Percentiles rank a stretch among this genome's conserved stretches.
These are phyloP conservation scores for Trichonephila inaurata DNA, from an alignment of 1,140 invertebrate species.

Conservation along the genomic window DNA sequence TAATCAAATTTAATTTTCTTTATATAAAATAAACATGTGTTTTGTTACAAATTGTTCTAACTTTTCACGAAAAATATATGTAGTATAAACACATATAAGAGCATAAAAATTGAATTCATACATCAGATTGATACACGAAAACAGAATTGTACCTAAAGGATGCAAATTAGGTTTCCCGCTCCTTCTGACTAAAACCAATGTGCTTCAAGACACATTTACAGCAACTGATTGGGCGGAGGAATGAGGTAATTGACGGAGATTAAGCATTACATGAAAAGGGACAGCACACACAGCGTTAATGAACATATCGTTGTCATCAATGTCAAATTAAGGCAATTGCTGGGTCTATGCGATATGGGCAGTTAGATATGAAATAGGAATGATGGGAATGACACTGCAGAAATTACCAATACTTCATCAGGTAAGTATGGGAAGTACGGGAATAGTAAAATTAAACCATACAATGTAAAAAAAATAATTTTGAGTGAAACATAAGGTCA, in stretches of 20 bases:
- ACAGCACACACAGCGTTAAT: neutral
- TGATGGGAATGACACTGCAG: neutral
- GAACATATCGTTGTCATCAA: slow-evolving; percentile 10
- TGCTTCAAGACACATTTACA: neutral
- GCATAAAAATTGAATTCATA: no score
- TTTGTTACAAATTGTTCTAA: no score
- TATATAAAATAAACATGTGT: no score
- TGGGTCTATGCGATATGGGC: neutral
- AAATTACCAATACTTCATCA: neutral
- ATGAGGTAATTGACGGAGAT: slow-evolving; percentile 10
- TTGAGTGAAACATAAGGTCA: no score
- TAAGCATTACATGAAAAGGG: slow-evolving; percentile 9
- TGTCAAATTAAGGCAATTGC: slow-evolving; percentile 3
- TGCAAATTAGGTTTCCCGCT: no score
- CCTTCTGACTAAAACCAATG: neutral
- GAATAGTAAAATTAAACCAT: neutral
- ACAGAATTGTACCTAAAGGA: no score
- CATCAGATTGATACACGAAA: no score
- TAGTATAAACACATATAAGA: no score
- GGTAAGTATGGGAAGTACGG: neutral
- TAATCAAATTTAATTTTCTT: no score
- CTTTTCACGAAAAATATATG: no score
- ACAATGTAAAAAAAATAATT: no score
- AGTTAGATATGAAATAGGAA: neutral
- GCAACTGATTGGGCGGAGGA: neutral